Percentiles rank a stretch among this genome's conserved stretches.
phyloP scores from a whole-genome alignment of 2,113 vertebrate genomes.

The Rhodinocichla rosea region DNA sequence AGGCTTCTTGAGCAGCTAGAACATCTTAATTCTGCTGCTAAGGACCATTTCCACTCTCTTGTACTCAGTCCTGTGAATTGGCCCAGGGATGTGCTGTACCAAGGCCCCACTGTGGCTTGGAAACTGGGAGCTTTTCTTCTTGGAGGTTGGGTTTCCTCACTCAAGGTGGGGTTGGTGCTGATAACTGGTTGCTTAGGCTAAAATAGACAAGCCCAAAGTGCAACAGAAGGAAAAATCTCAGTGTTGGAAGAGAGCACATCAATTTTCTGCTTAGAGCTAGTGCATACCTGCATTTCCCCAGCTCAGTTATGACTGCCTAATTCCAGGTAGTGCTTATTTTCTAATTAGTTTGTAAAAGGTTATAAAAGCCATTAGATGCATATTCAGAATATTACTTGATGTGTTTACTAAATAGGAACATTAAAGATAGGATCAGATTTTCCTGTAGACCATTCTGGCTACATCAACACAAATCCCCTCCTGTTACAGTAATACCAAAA shows the following conservation, averaged over 20 bases:
- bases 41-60: neutral
- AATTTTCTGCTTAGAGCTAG: neutral
- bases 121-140: neutral
- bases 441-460: neutral
- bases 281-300: neutral
- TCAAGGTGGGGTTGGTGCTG: rapidly evolving
- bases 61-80: neutral
- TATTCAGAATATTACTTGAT: neutral
- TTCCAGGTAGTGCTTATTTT: neutral
- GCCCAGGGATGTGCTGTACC: neutral
- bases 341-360: neutral
- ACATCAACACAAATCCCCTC: neutral
- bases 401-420: neutral
- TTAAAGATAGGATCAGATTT: neutral
- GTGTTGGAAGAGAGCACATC: neutral
- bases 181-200: neutral
- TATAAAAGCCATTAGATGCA: neutral
- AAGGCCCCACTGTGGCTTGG: neutral
- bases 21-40: neutral
- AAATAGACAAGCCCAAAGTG: neutral
- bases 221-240: neutral
- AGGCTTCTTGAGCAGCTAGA: neutral
- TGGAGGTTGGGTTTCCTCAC: neutral
- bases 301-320: neutral
- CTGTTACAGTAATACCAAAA: neutral